These are phyloP conservation scores for Drosophila histrio DNA, from an alignment of 2,888 invertebrate genomes.

Conservation along the genomic window DNA sequence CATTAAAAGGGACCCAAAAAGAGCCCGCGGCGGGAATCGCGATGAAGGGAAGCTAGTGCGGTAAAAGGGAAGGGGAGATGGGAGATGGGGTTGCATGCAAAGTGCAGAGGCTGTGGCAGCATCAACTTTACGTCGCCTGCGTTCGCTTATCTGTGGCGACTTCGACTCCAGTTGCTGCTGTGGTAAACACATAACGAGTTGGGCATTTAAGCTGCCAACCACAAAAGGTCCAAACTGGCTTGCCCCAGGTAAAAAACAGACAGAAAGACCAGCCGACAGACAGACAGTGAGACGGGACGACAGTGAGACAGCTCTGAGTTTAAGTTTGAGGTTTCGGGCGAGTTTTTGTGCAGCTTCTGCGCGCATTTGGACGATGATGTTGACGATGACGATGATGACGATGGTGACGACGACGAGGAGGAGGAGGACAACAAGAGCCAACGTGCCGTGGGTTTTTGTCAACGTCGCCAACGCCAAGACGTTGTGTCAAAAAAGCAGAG, in stretches of 20 bases:
- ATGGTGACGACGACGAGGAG: slow-evolving; percentile 1
- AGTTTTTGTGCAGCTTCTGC: slow-evolving; percentile 75
- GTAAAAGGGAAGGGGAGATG: background rate
- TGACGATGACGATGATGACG: slow-evolving; percentile 13
- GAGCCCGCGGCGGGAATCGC: slow-evolving; percentile 13
- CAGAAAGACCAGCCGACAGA: background rate
- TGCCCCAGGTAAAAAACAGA: slow-evolving; percentile 31
- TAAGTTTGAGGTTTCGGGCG: slow-evolving; percentile 46
- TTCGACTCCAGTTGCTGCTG: slow-evolving; percentile 23
- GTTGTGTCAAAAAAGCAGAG: slow-evolving; percentile 66
- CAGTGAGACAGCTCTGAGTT: slow-evolving; percentile 16
- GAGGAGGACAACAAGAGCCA: background rate
- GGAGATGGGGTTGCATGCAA: slow-evolving; percentile 47
- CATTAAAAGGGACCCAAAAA: slow-evolving; percentile 61
- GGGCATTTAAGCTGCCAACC: slow-evolving; percentile 66
- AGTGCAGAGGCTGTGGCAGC: slow-evolving; percentile 38
- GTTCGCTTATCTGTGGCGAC: slow-evolving; percentile 33
- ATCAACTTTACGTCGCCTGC: slow-evolving; percentile 23
- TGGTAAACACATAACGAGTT: slow-evolving; percentile 64
- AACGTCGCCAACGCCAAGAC: slow-evolving; percentile 45
- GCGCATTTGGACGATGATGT: slow-evolving; percentile 56
- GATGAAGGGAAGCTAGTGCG: background rate
- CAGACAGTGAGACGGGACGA: background rate
- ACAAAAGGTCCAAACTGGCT: slow-evolving; percentile 48
- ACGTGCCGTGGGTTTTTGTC: slow-evolving; percentile 36